Evolutionary conservation across 2,888 invertebrate genomes (phyloP), one percentile per base, ranked within the genome.

Genomic region (Brachyptera risi): DNA sequence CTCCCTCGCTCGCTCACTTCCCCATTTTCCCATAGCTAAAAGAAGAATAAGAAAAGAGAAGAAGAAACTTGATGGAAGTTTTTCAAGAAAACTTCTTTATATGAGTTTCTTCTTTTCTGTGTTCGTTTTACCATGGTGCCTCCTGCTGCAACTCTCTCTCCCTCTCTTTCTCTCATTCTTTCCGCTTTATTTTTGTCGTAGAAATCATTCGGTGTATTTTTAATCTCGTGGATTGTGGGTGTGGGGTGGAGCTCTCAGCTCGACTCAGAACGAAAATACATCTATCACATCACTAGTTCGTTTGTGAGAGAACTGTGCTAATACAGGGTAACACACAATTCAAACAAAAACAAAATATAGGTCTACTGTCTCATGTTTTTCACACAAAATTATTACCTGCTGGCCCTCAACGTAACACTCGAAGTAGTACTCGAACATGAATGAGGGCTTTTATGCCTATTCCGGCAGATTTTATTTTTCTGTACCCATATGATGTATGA

Each of bases 131-230:
- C 37, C 13, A 7, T 35, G 37, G 54, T 54, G 54, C 47, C 47
- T 38, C 56, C 37, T 54, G 19, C 42, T 27, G 27, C 47, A 38
- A 58, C 47, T 27, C 31, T 24, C 26, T 49, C 47, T 49, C 56
- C 61, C 31, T 26, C 42, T 54, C 26, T 24, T 40, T 35, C 58
- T 56, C 56, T 61, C 61, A 56, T 60, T 63, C 63, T 61, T 62
- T 63, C 60, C 58, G 54, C 59, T 59, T 62, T 62, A 62, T 62
- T 64, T 64, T 63, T 67, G 60, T 62, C 61, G 59, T 64, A 62
- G 62, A 62, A 64, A 62, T 65, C 62, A 62, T 64, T 66, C 65
- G 64, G 63, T 64, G 65, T 64, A 64, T 62, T 65, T 66, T 66
- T 66, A 66, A 66, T 66, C 66, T 67, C 61, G 63, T 38, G 63